Base-by-base conservation (phyloP, 2,797 vertebrate genomes). In the Monodelphis domestica region DNA sequence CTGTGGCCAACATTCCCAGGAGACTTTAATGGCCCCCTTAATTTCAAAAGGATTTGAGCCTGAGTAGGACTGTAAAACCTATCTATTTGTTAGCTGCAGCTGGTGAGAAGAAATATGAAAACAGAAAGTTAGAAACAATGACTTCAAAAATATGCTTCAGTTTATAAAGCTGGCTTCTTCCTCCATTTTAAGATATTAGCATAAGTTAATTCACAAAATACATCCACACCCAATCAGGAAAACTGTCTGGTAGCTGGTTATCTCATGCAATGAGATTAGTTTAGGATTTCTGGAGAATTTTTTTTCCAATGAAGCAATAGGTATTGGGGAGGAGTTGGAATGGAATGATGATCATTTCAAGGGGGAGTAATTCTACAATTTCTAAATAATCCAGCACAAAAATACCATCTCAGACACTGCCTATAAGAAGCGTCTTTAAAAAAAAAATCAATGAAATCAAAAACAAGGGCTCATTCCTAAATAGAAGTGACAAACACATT, bases 271-370 rank as follows among this genome's bases (percentile, higher is more conserved):
- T 54, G 93, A 50, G 33, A 89, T 54, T 89, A 29, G 15, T 63
- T 5, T 26, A 89, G 53, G 92, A 87, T 1, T 14, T 91, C 54
- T 55, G 88, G 4, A 89, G 88, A 94, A 94, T 97, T 93, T 94
- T 89, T 94, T 92, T 91, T 90, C 95, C 91, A 95, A 90, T 89
- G 56, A 94, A 91, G 57, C 92, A 92, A 93, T 94, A 53, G 90
- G n/a, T 3, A 51, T 88, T 84, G 78, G 50, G 14, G 45, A 51
- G 28, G 50, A 52, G 28, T 50, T n/a, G 50, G 29, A 88, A 53
- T 70, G 63, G 15, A 70, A 70, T 70, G 63, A 17, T 21, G n/a
- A 70, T 21, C 38, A 70, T 70, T 70, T 70, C 14, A 70, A 28
- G n/a, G n/a, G 70, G 17, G n/a, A 38, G n/a, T 70, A 70, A 70